Evolutionary conservation across 2,888 invertebrate species (phyloP).

Genomic region (Hedya salicella): DNA sequence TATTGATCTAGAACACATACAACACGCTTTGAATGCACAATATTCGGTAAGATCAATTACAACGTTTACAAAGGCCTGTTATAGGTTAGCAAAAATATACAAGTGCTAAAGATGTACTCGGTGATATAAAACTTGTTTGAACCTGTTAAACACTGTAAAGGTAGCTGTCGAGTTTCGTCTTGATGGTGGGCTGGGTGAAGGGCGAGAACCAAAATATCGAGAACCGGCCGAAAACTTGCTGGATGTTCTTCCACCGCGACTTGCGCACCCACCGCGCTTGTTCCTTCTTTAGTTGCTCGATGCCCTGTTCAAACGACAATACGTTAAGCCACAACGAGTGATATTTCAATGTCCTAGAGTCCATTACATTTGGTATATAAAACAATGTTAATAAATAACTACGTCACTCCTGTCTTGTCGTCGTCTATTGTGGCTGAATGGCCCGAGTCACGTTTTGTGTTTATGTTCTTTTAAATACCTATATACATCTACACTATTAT

Average conservation of each 20-base stretch:
- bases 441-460: too few species aligned
- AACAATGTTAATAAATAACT: too few species aligned
- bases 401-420: too few species aligned
- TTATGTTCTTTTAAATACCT: too few species aligned
- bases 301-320: slow-evolving; percentile 87
- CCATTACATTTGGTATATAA: too few species aligned
- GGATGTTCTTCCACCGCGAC: slow-evolving; percentile 97
- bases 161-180: slow-evolving; percentile 91
- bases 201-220: slow-evolving; percentile 98
- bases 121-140: slow-evolving; percentile 10
- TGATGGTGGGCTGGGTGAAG: slow-evolving; percentile 93
- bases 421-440: too few species aligned
- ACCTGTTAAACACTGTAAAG: slow-evolving; percentile 90
- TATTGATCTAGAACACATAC: slow-evolving; percentile 18
- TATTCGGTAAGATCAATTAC: background rate
- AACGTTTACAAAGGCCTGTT: slow-evolving; percentile 14
- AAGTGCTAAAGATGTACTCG: slow-evolving; percentile 9
- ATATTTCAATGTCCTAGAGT: too few species aligned
- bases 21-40: slow-evolving; percentile 14
- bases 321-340: background rate
- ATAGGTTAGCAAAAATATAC: slow-evolving; percentile 34
- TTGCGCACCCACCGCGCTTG: slow-evolving; percentile 96
- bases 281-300: slow-evolving; percentile 98
- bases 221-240: slow-evolving; percentile 98
- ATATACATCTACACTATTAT: too few species aligned